Evolutionary conservation across 2,797 vertebrate species (phyloP), one percentile per base, ranked within the genome.

Genomic region (Lemur catta): DNA sequence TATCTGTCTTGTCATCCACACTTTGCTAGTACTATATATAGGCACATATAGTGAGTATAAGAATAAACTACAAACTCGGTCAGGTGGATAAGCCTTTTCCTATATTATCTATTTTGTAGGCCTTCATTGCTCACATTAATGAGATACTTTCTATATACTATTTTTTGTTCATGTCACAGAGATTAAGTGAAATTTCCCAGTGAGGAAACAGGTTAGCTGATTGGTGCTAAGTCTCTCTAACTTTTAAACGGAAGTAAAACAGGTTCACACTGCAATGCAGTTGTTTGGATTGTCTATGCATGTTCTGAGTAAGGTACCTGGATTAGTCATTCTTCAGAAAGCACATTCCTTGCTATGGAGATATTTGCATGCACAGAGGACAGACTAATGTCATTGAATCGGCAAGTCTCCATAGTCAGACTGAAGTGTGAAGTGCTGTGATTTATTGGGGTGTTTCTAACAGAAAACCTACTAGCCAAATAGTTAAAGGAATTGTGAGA

Each of bases 381-480:
- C 38, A 94, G 57, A 65, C 12, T 46, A 92, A 91, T 71, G 33
- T 67, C 76, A 67, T 55, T 48, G 72, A 41, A 38, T 61, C 69
- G 92, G 75, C 79, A 91, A 67, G 18, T 80, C 69, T 96, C 90
- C 85, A 92, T 17, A 81, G 38, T 46, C 59, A 84, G 79, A 74
- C 61, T 71, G 55, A 81, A 91, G 33, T 75, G 67, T 50, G 43
- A 96, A 93, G 67, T 12, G 26, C 41, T 72, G 7, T 87, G 93
- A 94, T 94, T 96, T 96, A 96, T 85, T 84, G 96, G 94, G 61
- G 63, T 95, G 79, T 89, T 84, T 97, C 94, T 93, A 52, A 94
- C 71, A 95, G 82, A 84, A 84, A 96, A 79, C 35, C 79, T 93
- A 87, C 91, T 96, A 94, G 78, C 35, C 93, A 82, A 92, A 93